Evolutionary conservation across 2,888 invertebrate species (phyloP), one percentile per base, ranked within the genome.

Genomic region (Amblyteles armatorius): DNA sequence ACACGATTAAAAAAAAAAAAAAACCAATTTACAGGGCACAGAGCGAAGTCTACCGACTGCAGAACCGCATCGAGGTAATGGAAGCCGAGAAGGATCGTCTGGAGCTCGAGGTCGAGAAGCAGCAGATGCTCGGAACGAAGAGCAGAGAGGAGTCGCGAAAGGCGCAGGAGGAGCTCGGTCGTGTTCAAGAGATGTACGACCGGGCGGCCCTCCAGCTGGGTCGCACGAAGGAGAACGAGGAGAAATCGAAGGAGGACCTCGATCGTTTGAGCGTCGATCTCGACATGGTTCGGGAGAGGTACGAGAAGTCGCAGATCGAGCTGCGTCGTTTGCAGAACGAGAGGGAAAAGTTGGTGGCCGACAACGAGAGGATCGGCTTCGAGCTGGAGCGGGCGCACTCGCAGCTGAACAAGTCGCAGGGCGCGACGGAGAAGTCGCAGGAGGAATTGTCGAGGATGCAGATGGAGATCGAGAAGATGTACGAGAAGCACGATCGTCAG

Each of bases 121-220:
- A 97, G 81, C 96, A 97, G 83, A 95, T 97, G 90, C 94, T 97
- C 83, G 96, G 97, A 0, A 96, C 96, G 0, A 98, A 98, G 94
- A 96, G 97, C 44, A 96, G 98, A 87, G 98, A 98, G 83, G 98
- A 98, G 89, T 96, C 97, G 87, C 96, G 98, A 57, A 98, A 98
- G 93, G 94, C 97, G 22, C 98, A 98, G 94, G 98, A 98, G 89
- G 98, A 98, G 93, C 95, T 97, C 88, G 96, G 97, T 73, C 96
- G 97, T 84, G 94, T 98, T 77, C 98, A 98, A 93, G 98, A 98
- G 94, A 96, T 98, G 95, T 98, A 98, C 92, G 98, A 98, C 90
- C 95, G 98, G 87, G 97, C 98, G 19, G 96, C 97, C 13, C 95
- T 98, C 89, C 98, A 98, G 93, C 94, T 98, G 36, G 96, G 96